These are phyloP conservation scores for Phalacrocorax brasilianus DNA, from an alignment of 2,113 vertebrate genomes.

Conservation along the genomic window DNA sequence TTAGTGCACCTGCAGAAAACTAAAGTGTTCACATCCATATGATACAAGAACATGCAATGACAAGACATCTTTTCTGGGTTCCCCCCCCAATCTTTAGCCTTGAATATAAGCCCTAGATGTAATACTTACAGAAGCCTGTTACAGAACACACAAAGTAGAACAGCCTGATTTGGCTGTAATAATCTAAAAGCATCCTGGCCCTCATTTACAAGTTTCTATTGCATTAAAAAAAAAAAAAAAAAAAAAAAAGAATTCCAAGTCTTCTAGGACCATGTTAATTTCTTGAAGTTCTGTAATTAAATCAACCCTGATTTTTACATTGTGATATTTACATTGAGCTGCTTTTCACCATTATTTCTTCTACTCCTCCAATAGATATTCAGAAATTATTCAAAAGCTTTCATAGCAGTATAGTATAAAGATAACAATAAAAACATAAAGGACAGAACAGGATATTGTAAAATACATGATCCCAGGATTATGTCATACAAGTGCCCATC, in stretches of 20 bases:
- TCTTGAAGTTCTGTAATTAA: not conserved
- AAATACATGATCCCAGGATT: not conserved
- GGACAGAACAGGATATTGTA: not conserved
- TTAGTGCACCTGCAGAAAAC: not conserved
- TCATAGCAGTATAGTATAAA: not conserved
- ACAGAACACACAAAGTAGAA: not conserved
- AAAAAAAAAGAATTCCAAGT: not conserved
- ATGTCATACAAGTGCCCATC: not conserved
- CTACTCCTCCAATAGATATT: not conserved
- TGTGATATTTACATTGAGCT: not conserved
- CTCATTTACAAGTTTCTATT: not conserved
- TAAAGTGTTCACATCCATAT: not conserved
- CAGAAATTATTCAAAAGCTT: not conserved
- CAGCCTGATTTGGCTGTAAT: not conserved
- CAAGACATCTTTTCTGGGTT: not conserved
- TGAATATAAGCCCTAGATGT: not conserved
- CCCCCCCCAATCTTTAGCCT: not conserved
- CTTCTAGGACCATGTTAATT: not conserved
- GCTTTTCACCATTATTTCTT: not conserved
- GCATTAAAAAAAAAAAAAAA: not conserved
- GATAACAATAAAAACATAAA: not conserved
- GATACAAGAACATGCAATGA: not conserved
- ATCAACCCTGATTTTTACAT: not conserved
- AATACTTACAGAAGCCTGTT: not conserved
- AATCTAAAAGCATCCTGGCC: not conserved